phyloP scores from a whole-genome alignment of 2,888 invertebrate genomes.

The Chrysomela aeneicollis region DNA sequence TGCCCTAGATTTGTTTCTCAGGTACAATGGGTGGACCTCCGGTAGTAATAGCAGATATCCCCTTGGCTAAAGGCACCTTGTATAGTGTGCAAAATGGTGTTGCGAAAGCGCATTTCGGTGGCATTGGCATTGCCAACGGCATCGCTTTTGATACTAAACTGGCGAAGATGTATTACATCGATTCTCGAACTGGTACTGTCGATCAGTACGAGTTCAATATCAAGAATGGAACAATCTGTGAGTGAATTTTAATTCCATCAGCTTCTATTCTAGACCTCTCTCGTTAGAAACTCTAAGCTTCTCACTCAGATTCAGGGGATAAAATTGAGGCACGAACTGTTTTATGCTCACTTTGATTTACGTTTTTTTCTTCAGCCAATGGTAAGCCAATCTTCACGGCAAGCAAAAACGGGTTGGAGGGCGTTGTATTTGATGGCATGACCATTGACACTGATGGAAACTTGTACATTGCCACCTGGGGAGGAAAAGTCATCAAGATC shows the following conservation, averaged over 20 bases:
- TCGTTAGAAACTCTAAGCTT: too few relatives aligned
- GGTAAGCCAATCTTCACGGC: constrained; percentile 68
- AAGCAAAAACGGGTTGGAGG: constrained; percentile 55
- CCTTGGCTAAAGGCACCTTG: constrained; percentile 45
- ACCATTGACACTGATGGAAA: constrained; percentile 81
- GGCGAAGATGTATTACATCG: constrained; percentile 78
- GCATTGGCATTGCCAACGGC: constrained; percentile 66
- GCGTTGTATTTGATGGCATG: constrained; percentile 75
- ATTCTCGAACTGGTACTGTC: constrained; percentile 71
- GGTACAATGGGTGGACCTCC: constrained; percentile 53
- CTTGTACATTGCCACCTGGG: constrained; percentile 81
- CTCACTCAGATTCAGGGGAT: too few relatives aligned
- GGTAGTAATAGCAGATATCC: constrained; percentile 36
- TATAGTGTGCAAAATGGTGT: constrained; percentile 43
- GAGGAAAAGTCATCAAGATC: constrained; percentile 67
- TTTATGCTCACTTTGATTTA: neutral
- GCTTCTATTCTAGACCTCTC: too few relatives aligned
- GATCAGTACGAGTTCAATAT: constrained; percentile 73
- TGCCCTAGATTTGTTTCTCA: constrained; percentile 14
- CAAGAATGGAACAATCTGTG: constrained; percentile 62
- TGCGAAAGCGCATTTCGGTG: constrained; percentile 42
- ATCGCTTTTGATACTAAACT: constrained; percentile 75
- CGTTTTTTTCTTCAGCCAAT: constrained; percentile 64
- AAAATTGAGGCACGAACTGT: too few relatives aligned
- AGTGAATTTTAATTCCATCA: constrained; percentile 27